Evolutionary conservation across 2,113 vertebrate genomes (phyloP).

Genomic region (Pangasianodon hypophthalmus): DNA sequence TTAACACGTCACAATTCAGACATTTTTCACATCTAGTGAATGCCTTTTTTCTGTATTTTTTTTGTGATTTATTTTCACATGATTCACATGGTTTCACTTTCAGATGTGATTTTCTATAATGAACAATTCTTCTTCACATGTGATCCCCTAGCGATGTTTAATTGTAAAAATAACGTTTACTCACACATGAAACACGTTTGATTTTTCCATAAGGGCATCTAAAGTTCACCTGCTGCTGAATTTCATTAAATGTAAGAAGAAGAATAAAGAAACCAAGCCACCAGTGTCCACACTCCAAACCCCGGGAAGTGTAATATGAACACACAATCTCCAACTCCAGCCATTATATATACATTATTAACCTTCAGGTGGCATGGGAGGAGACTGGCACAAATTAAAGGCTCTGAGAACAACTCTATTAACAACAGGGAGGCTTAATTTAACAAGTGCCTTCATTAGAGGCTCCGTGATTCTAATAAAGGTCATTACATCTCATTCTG

Average conservation of each 20-base stretch:
- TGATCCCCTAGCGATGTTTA: not conserved
- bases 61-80: not conserved
- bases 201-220: not conserved
- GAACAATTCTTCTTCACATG: not conserved
- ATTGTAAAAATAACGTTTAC: not conserved
- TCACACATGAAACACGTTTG: not conserved
- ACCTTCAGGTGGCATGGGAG: conserved; percentile 4
- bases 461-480: conserved; percentile 23
- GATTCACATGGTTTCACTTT: not conserved
- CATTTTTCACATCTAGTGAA: not conserved
- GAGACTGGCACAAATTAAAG: not conserved
- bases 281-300: not conserved
- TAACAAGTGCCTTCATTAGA: conserved; percentile 29
- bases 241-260: not conserved
- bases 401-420: conserved; percentile 19
- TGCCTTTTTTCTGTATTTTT: not conserved
- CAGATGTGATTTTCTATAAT: not conserved
- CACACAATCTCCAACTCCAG: not conserved
- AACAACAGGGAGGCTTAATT: conserved; percentile 24
- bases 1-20: not conserved
- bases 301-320: not conserved
- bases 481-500: conserved; percentile 16
- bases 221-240: not conserved
- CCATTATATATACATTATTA: not conserved
- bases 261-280: not conserved